These are phyloP conservation scores for Sarcophaga carnaria DNA, from an alignment of 2,888 invertebrate species.

Conservation along the genomic window DNA sequence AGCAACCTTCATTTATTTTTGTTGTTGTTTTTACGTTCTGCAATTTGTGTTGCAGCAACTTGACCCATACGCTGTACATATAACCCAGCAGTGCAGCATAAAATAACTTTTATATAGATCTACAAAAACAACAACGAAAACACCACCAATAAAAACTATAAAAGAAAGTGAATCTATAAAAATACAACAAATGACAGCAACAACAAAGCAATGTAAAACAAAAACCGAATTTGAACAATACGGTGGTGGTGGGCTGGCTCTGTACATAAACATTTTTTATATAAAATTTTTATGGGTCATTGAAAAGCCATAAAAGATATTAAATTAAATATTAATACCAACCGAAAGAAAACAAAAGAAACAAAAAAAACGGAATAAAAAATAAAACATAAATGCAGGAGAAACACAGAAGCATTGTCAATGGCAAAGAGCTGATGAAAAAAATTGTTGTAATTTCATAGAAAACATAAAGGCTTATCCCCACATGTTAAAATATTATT, in stretches of 20 bases:
- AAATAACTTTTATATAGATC: neutral
- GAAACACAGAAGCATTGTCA: constrained; percentile 1
- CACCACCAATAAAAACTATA: neutral
- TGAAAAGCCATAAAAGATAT: constrained; percentile 66
- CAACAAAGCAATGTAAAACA: constrained; percentile 19
- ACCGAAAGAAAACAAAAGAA: constrained; percentile 27
- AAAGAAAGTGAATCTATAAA: constrained; percentile 61
- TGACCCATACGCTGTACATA: neutral
- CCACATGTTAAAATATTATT: constrained; percentile 7
- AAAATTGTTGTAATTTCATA: constrained; percentile 35
- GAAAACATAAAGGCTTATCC: constrained; percentile 19
- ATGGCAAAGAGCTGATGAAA: constrained; percentile 31
- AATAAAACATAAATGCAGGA: neutral
- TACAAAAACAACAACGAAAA: constrained; percentile 17
- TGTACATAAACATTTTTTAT: neutral
- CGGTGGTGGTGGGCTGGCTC: neutral
- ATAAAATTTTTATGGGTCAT: constrained; percentile 66
- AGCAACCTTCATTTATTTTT: neutral
- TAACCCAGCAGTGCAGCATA: neutral
- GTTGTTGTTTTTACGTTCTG: neutral
- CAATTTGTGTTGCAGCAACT: neutral
- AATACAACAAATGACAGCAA: constrained; percentile 20
- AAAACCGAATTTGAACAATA: too few species aligned
- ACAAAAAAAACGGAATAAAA: constrained; percentile 24
- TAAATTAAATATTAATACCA: constrained; percentile 63